Conservation (phyloP, 2,888 invertebrate genomes). For the Phytoseiulus persimilis region DNA sequence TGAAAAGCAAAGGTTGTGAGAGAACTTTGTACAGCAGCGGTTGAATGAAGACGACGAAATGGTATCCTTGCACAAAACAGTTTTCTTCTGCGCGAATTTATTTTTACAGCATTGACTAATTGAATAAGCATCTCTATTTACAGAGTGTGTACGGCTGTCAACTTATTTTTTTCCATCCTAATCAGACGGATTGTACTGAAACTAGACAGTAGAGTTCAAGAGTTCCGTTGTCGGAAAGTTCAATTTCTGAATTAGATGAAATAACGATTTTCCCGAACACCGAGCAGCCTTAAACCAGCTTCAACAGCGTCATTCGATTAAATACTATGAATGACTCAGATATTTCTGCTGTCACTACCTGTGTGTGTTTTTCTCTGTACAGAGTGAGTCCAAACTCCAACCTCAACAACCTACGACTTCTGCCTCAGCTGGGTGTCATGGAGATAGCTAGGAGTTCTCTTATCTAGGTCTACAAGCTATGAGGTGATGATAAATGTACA, state of each 20-base stretch:
- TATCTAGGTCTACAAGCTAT: no score
- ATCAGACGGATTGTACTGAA: no score
- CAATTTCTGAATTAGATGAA: no score
- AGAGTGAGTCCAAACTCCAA: neutral
- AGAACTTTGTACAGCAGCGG: neutral
- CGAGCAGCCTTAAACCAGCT: neutral
- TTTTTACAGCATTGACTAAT: neutral
- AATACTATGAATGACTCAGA: neutral
- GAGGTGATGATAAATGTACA: neutral
- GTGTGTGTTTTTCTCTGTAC: neutral
- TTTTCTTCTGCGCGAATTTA: neutral
- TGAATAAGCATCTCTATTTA: neutral
- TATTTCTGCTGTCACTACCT: neutral
- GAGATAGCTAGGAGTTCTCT: no score
- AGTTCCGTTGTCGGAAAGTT: no score
- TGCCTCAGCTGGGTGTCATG: no score
- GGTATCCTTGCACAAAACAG: neutral
- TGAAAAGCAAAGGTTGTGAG: conserved; percentile 31
- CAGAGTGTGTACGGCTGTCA: no score
- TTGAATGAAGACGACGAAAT: neutral
- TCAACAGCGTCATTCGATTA: neutral
- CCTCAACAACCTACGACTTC: no score
- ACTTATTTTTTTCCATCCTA: no score
- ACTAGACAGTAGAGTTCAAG: no score
- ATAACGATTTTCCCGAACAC: no score